Conservation (phyloP, 2,113 vertebrate species). For the Zosterops hypoxanthus region DNA sequence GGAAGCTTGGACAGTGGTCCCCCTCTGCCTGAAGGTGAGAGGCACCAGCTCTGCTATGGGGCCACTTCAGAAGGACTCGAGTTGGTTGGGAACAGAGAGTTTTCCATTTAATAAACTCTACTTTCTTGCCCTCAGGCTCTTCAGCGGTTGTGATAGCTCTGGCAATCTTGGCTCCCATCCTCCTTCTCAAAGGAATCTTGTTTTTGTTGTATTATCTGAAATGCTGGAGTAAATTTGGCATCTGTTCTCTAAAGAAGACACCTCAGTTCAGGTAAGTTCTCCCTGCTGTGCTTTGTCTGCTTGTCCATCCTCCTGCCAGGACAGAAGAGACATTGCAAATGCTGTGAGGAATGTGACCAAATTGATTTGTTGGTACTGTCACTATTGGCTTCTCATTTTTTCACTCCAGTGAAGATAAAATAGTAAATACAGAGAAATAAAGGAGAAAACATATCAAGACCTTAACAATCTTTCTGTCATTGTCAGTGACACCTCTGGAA, state of each 20-base stretch:
- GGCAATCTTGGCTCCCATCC: constrained; percentile 38
- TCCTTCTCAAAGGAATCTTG: constrained; percentile 37
- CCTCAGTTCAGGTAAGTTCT: constrained; percentile 70
- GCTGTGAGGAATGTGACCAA: background rate
- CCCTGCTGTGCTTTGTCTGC: background rate
- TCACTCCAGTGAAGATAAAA: background rate
- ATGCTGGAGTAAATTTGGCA: constrained; percentile 60
- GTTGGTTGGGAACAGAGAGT: background rate
- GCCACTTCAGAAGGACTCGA: background rate
- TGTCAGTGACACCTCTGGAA: constrained; percentile 66
- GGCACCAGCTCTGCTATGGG: background rate
- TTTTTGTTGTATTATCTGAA: constrained; percentile 61
- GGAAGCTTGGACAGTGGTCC: constrained; percentile 95
- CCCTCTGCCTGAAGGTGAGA: constrained; percentile 70
- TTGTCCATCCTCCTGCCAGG: background rate
- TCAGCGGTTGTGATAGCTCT: background rate
- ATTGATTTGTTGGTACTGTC: background rate
- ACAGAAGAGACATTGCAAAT: background rate
- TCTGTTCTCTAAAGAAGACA: constrained; percentile 56
- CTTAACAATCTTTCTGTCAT: background rate
- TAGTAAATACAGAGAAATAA: background rate
- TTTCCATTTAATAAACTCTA: background rate
- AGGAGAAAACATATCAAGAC: background rate
- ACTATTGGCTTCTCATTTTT: background rate
- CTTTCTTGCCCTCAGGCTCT: constrained; percentile 52